Percentiles rank a stretch among this genome's conserved stretches.
phyloP scores from a whole-genome alignment of 2,113 vertebrate genomes.

The Menidia beryllina region DNA sequence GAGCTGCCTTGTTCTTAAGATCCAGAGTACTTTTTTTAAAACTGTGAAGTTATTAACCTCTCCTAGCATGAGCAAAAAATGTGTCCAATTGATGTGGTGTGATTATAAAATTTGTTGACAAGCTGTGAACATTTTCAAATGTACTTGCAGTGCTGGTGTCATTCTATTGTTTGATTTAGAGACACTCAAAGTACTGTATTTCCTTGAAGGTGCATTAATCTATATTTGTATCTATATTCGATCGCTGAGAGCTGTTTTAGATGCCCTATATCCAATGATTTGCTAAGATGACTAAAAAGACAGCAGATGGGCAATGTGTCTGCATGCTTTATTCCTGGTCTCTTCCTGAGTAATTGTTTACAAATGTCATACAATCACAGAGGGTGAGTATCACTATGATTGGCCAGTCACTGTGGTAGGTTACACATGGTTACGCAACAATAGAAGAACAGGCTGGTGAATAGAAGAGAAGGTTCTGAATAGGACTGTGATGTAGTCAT shows the following conservation, averaged over 20 bases:
- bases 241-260: conserved; percentile 24
- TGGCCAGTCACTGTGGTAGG: conserved; percentile 31
- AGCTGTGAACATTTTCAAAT: conserved; percentile 21
- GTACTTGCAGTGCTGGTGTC: not conserved
- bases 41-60: conserved; percentile 35
- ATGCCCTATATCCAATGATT: conserved; percentile 1
- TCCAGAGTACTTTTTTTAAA: conserved; percentile 32
- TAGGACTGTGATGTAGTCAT: conserved; percentile 23
- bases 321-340: conserved; percentile 12
- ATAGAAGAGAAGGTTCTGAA: conserved; percentile 23
- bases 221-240: conserved; percentile 27
- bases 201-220: conserved; percentile 19
- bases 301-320: conserved; percentile 19
- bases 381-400: conserved; percentile 32
- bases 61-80: conserved; percentile 12
- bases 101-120: conserved; percentile 15
- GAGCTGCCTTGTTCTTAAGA: conserved; percentile 34
- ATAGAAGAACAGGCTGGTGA: conserved; percentile 22
- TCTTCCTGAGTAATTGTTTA: conserved; percentile 52
- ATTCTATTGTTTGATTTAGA: conserved; percentile 3
- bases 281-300: conserved; percentile 30
- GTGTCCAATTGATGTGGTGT: not conserved
- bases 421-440: conserved; percentile 20
- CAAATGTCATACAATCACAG: conserved; percentile 38
- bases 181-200: conserved; percentile 34